phyloP scores from a whole-genome alignment of 92 coral and sea anemone genomes.

The Heliopora coerulea region DNA sequence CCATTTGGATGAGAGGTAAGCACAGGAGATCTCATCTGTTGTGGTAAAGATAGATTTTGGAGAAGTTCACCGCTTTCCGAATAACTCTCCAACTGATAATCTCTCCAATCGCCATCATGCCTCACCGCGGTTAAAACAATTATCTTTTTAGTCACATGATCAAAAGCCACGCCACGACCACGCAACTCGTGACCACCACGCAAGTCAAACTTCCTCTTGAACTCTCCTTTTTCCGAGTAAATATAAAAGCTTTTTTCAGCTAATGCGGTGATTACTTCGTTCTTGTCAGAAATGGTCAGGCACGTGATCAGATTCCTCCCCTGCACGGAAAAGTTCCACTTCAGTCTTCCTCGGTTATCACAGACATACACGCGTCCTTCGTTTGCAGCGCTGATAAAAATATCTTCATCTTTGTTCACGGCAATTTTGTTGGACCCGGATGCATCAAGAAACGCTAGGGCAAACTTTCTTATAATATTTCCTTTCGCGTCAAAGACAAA shows the following conservation, averaged over 20 bases:
- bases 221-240: background rate
- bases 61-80: background rate
- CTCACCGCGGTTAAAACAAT: background rate
- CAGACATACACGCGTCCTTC: background rate
- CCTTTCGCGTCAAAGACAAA: background rate
- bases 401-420: background rate
- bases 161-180: constrained; percentile 7
- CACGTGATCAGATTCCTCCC: constrained; percentile 11
- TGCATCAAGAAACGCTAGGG: background rate
- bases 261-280: background rate
- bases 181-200: background rate
- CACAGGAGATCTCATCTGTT: background rate
- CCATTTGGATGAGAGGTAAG: constrained; percentile 16
- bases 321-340: background rate
- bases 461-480: background rate
- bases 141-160: background rate
- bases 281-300: constrained; percentile 2
- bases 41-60: constrained; percentile 10
- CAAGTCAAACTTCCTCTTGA: background rate
- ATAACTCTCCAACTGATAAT: constrained; percentile 10
- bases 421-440: background rate
- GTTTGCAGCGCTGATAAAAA: background rate
- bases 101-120: background rate
- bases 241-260: background rate
- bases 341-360: background rate